Base-by-base conservation (phyloP, 2,797 vertebrate genomes). In the Karalla daura region DNA sequence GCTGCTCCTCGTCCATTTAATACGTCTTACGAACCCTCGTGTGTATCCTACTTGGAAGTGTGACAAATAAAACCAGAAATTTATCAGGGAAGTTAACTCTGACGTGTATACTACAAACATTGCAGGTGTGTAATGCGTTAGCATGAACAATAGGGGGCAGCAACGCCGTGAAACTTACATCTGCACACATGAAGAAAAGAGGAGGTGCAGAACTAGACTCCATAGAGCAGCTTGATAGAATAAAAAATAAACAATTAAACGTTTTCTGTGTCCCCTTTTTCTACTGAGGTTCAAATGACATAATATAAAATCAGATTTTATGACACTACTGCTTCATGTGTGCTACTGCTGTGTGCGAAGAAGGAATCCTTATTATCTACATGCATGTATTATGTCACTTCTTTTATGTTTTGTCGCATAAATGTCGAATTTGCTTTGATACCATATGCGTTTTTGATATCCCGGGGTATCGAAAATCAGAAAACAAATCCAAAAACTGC, bases 131-230 rank as follows among this genome's bases (percentile, higher is more conserved):
- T 21, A 58, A 54, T 69, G 11, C 40, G 1, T n/a, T n/a, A 9
- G 3, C 2, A 1, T 9, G 0, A 27, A 13, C 80, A 45, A 17
- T 33, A 74, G 78, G 30, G 18, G 70, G 79, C 1, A 23, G 39
- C 56, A 76, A 7, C 18, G 2, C 2, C 21, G 23, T 27, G 0
- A 60, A 45, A 41, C n/a, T n/a, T 3, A 36, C 13, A 8, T 3
- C 14, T 2, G 0, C 3, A 1, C 4, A 17, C 58, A 55, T 24
- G 81, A 88, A 84, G 86, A 86, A 87, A 21, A 78, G 9, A 15
- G 14, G 0, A 15, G n/a, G 0, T 36, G 54, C 2, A 89, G 87
- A 90, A 39, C 0, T 63, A 65, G 20, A 74, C 3, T 0, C 0
- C 4, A 3, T 81, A 90, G 87, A 90, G 11, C 36, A 3, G 45